phyloP scores from a whole-genome alignment of 2,113 vertebrate species.

The Rana temporaria region DNA sequence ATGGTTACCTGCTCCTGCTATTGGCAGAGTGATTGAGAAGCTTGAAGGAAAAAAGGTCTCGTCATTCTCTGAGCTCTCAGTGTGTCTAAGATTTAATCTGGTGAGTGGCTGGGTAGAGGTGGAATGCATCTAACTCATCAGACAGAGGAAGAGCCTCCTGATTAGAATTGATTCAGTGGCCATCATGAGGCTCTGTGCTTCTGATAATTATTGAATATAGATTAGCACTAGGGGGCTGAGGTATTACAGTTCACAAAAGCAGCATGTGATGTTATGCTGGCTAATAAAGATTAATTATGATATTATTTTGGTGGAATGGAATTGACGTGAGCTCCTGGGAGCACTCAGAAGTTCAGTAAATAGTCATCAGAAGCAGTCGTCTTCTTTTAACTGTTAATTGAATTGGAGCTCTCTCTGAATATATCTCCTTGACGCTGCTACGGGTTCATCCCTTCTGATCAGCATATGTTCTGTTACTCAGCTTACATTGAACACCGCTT shows the following conservation, averaged over 20 bases:
- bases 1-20: too few relatives aligned
- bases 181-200: background rate
- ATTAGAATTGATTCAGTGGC: background rate
- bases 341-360: constrained; percentile 2
- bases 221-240: background rate
- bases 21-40: too few relatives aligned
- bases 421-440: background rate
- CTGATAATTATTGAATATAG: constrained; percentile 8
- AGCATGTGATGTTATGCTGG: background rate
- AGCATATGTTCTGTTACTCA: constrained; percentile 1
- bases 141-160: background rate
- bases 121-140: background rate
- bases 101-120: background rate
- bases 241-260: background rate
- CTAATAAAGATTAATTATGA: constrained; percentile 44
- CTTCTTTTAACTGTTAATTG: background rate
- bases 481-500: background rate
- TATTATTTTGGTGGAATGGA: background rate
- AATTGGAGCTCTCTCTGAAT: background rate
- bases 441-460: background rate
- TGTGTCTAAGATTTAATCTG: too few relatives aligned
- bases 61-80: too few relatives aligned
- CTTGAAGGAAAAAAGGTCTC: too few relatives aligned
- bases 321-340: background rate
- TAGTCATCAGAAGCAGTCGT: background rate